Percentiles rank a stretch among this genome's conserved stretches.
Evolutionary conservation across 2,888 invertebrate genomes (phyloP).

Genomic region (Dicyrtoma fusca): DNA sequence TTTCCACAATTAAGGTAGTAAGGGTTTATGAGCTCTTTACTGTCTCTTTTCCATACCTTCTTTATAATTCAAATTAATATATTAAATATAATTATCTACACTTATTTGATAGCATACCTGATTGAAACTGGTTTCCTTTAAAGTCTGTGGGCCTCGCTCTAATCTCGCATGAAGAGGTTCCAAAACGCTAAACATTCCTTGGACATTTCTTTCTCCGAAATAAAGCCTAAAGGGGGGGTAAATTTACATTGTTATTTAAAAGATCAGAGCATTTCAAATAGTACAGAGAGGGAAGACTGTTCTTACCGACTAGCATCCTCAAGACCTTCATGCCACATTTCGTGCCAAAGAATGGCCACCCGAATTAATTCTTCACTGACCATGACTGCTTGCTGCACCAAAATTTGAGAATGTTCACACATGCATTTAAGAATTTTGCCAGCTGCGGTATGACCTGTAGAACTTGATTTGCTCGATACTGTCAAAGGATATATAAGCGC

Average conservation of each 20-base stretch:
- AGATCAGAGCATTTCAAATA: not conserved
- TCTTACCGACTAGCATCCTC: slow-evolving; percentile 57
- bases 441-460: slow-evolving; percentile 83
- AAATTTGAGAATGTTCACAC: slow-evolving; percentile 87
- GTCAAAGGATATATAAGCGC: slow-evolving; percentile 96
- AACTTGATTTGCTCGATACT: slow-evolving; percentile 89
- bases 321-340: slow-evolving; percentile 98
- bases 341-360: slow-evolving; percentile 99
- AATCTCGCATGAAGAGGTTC: slow-evolving; percentile 94
- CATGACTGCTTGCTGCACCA: slow-evolving; percentile 95
- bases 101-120: slow-evolving; percentile 65
- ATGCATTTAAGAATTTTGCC: slow-evolving; percentile 93
- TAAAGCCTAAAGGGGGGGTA: slow-evolving; percentile 82
- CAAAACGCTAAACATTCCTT: slow-evolving; percentile 94
- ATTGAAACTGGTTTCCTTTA: slow-evolving; percentile 95
- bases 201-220: slow-evolving; percentile 93
- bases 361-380: slow-evolving; percentile 95
- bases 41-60: too few species aligned
- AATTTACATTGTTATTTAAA: not conserved
- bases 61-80: too few species aligned
- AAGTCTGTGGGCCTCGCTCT: slow-evolving; percentile 89
- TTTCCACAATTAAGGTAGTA: too few species aligned
- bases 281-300: not conserved
- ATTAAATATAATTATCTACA: not conserved
- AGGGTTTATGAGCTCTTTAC: too few species aligned